A percentile compares a stretch with the other conserved stretches of the same genome.
Evolutionary conservation across 2,888 invertebrate species (phyloP).

Genomic region (Nomada flava): DNA sequence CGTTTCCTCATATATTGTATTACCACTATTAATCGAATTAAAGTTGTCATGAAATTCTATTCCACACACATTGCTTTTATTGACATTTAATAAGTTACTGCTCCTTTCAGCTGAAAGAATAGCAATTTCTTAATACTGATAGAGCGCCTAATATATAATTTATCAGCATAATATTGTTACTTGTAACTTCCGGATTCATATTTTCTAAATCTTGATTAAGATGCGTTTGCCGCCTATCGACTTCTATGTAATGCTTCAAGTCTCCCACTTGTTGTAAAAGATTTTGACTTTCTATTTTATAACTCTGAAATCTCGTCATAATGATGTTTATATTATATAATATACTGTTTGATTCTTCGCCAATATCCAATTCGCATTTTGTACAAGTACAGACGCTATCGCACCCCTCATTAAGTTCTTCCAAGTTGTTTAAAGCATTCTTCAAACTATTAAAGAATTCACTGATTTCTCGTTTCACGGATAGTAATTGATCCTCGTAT

Average conservation of each 20-base stretch:
- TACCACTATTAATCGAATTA: slow-evolving; percentile 12
- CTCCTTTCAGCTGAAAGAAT: slow-evolving; percentile 12
- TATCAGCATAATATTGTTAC: slow-evolving; percentile 22
- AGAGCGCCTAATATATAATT: background rate
- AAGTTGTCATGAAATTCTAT: slow-evolving; percentile 13
- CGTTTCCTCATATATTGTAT: slow-evolving; percentile 5
- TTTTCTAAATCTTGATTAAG: slow-evolving; percentile 12
- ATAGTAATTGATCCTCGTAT: slow-evolving; percentile 65
- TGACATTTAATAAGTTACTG: slow-evolving; percentile 18
- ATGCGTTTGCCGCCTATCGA: slow-evolving; percentile 17
- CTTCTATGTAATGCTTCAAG: slow-evolving; percentile 41
- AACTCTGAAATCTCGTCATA: slow-evolving; percentile 62
- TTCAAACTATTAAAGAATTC: slow-evolving; percentile 68
- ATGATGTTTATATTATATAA: slow-evolving; percentile 60
- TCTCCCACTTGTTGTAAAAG: slow-evolving; percentile 62
- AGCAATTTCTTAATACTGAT: slow-evolving; percentile 1
- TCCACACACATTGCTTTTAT: slow-evolving; percentile 15
- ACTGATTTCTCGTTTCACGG: slow-evolving; percentile 63
- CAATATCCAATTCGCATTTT: slow-evolving; percentile 59
- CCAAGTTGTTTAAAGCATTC: slow-evolving; percentile 64
- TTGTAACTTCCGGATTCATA: background rate
- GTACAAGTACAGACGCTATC: slow-evolving; percentile 56
- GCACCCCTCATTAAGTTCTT: slow-evolving; percentile 62
- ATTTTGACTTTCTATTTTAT: slow-evolving; percentile 65
- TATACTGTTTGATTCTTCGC: slow-evolving; percentile 61